These are phyloP conservation scores for Amazona guildingii DNA, from an alignment of 2,113 vertebrate species.

Conservation along the genomic window DNA sequence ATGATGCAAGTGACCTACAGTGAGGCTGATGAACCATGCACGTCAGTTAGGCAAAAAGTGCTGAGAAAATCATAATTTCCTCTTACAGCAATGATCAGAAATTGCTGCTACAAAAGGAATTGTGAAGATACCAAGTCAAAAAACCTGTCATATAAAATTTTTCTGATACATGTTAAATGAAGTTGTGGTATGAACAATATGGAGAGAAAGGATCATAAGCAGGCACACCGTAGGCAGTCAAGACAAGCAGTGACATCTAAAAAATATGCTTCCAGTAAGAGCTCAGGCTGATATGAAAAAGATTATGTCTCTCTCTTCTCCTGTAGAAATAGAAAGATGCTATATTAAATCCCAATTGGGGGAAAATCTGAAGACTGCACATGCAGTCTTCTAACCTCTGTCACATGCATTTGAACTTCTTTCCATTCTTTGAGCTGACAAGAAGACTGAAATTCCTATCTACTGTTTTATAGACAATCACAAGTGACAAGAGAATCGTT, in stretches of 20 bases:
- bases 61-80: background rate
- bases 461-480: background rate
- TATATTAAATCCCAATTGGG: background rate
- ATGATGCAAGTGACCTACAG: background rate
- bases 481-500: background rate
- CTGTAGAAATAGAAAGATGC: background rate
- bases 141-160: background rate
- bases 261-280: background rate
- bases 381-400: background rate
- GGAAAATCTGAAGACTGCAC: background rate
- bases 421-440: background rate
- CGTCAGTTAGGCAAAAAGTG: background rate
- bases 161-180: background rate
- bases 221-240: background rate
- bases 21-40: background rate
- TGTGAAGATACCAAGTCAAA: background rate
- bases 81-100: background rate
- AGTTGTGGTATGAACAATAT: background rate
- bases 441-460: background rate
- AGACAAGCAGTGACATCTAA: background rate
- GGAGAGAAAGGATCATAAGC: background rate
- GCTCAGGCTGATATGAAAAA: background rate
- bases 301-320: background rate
- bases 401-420: background rate
- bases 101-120: background rate